A percentile compares a stretch with the other conserved stretches of the same genome.
Conservation (phyloP, 2,797 vertebrate species). For the Salarias fasciatus region DNA sequence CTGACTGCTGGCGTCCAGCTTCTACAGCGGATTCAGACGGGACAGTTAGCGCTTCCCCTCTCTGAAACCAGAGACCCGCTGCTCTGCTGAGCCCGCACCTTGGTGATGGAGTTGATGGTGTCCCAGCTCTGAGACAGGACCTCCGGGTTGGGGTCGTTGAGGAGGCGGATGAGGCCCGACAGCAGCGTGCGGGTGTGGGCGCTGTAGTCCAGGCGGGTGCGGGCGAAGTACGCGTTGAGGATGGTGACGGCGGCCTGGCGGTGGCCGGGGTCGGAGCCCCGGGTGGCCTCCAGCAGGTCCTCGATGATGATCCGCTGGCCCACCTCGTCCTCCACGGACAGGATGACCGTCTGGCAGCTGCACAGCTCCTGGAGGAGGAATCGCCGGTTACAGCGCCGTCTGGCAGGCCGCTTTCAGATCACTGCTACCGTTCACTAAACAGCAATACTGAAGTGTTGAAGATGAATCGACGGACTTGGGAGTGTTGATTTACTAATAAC, state of each 20-base stretch:
- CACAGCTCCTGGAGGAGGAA: slow-evolving; percentile 86
- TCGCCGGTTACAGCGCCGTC: too few relatives aligned
- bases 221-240: slow-evolving; percentile 94
- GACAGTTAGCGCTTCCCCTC: neutral
- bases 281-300: slow-evolving; percentile 92
- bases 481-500: too few relatives aligned
- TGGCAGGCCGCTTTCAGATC: too few relatives aligned
- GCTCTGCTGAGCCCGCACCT: slow-evolving; percentile 84
- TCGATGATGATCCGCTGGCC: slow-evolving; percentile 97
- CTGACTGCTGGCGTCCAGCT: slow-evolving; percentile 95
- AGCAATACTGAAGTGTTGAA: too few relatives aligned
- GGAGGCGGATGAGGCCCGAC: slow-evolving; percentile 93
- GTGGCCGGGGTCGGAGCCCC: slow-evolving; percentile 89
- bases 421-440: too few relatives aligned
- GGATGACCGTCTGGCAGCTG: slow-evolving; percentile 94
- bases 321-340: slow-evolving; percentile 95
- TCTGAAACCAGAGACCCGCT: neutral
- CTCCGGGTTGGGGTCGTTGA: slow-evolving; percentile 91
- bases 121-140: slow-evolving; percentile 97
- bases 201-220: slow-evolving; percentile 93
- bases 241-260: slow-evolving; percentile 93
- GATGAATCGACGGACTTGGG: too few relatives aligned
- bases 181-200: slow-evolving; percentile 89
- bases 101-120: slow-evolving; percentile 95
- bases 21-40: slow-evolving; percentile 77